Evolutionary conservation across 2,797 vertebrate species (phyloP), one percentile per base, ranked within the genome.

Genomic region (Malacoraja senta): DNA sequence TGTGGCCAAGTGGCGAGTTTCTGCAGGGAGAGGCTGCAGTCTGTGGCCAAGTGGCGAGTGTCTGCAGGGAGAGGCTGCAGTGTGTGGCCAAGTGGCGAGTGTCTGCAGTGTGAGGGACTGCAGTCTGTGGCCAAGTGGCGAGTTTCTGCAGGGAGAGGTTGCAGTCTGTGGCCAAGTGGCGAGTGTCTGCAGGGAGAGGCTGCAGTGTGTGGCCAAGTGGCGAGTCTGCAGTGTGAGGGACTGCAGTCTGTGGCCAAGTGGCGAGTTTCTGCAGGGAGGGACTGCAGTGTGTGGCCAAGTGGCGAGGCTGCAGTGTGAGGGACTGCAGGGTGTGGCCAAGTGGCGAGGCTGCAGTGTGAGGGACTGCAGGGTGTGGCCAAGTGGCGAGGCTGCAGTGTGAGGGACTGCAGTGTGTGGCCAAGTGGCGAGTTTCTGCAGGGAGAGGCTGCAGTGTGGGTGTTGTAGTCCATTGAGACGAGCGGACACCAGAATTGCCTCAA

Each of bases 161-260:
- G 71, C 90, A 58, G 24, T 76, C n/a, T n/a, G n/a, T n/a, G n/a
- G n/a, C n/a, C n/a, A 2, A 38, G 38, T 38, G 38, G 38, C 2
- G 38, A 6, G 12, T 2, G 58, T 17, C 10, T 1, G n/a, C n/a
- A n/a, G n/a, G 29, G 32, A 2, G 1, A 13, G 17, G 6, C 21
- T 26, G 71, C 90, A 58, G 24, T 76, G 12, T 76, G 90, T n/a
- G n/a, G n/a, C n/a, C n/a, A 2, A 38, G 38, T 38, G 38, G 38
- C 2, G 38, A 6, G 12, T 17, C 10, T 1, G n/a, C n/a, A n/a
- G n/a, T 13, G 32, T 0, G 1, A 13, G 17, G 6, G n/a, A n/a
- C 21, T 26, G 71, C 90, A 58, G 24, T 76, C n/a, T n/a, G n/a
- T n/a, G n/a, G n/a, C n/a, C n/a, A 2, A 38, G 38, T 38, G 38